A percentile compares a stretch with the other conserved stretches of the same genome.
These are phyloP conservation scores for Rousettus leschenaultii DNA, from an alignment of 2,113 vertebrate species.

Conservation along the genomic window DNA sequence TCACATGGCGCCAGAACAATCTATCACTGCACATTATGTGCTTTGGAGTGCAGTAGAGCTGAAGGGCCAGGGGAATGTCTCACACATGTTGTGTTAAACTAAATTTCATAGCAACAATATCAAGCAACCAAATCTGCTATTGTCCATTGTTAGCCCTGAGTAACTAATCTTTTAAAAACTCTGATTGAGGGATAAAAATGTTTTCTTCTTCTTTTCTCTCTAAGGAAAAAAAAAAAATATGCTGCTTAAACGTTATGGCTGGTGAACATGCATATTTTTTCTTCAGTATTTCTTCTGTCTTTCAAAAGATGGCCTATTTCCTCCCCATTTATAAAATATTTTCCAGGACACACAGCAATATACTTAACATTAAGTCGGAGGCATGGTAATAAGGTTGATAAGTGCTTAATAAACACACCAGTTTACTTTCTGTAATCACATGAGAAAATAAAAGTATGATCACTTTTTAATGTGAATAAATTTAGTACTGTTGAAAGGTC, in stretches of 20 bases:
- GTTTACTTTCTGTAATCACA: slow-evolving; percentile 35
- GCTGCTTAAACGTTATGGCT: slow-evolving; percentile 15
- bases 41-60: background rate
- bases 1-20: background rate
- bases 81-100: background rate
- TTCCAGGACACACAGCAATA: background rate
- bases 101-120: background rate
- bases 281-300: background rate
- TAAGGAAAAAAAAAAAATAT: background rate
- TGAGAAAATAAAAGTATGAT: slow-evolving; percentile 23
- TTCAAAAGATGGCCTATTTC: background rate
- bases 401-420: background rate
- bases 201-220: background rate
- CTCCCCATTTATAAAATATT: slow-evolving; percentile 11
- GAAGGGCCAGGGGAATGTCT: background rate
- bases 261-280: background rate
- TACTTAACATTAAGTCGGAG: slow-evolving; percentile 12
- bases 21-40: background rate
- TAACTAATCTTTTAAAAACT: background rate
- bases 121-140: background rate
- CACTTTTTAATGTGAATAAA: background rate
- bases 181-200: background rate
- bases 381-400: slow-evolving; percentile 8
- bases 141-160: background rate
- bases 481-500: slow-evolving; percentile 16